Conservation (phyloP, 2,113 vertebrate species). For the Crocuta crocuta region DNA sequence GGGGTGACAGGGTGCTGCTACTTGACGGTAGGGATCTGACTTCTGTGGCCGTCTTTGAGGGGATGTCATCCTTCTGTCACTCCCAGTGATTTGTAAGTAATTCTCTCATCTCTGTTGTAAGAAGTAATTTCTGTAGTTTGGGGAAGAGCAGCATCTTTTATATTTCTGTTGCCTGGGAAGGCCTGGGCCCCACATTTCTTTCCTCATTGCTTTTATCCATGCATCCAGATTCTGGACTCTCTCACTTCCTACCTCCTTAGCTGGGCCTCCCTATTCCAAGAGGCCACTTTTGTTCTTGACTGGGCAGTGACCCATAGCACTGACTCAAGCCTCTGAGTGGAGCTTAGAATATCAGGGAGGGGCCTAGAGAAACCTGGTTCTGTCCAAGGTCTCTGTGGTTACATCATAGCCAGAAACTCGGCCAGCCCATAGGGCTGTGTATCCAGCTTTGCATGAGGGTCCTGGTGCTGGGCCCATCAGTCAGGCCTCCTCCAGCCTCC, state of each 20-base stretch:
- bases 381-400: neutral
- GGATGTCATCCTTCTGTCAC: neutral
- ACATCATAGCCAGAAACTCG: neutral
- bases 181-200: neutral
- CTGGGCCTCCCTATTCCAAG: slow-evolving; percentile 42
- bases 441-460: neutral
- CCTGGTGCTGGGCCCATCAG: neutral
- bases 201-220: neutral
- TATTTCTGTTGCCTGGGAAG: neutral
- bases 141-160: neutral
- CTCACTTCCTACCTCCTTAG: neutral
- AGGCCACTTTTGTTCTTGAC: slow-evolving; percentile 17
- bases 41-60: neutral
- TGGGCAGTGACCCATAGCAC: slow-evolving; percentile 2
- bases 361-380: neutral
- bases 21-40: neutral
- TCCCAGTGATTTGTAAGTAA: neutral
- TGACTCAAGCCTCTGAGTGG: slow-evolving; percentile 25
- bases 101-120: neutral
- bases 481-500: neutral
- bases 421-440: neutral
- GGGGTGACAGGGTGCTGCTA: neutral
- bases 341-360: neutral
- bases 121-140: neutral
- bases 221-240: neutral